Evolutionary conservation across 2,797 vertebrate genomes (phyloP), one percentile per base, ranked within the genome.

Genomic region (Ptychadena robeensis): DNA sequence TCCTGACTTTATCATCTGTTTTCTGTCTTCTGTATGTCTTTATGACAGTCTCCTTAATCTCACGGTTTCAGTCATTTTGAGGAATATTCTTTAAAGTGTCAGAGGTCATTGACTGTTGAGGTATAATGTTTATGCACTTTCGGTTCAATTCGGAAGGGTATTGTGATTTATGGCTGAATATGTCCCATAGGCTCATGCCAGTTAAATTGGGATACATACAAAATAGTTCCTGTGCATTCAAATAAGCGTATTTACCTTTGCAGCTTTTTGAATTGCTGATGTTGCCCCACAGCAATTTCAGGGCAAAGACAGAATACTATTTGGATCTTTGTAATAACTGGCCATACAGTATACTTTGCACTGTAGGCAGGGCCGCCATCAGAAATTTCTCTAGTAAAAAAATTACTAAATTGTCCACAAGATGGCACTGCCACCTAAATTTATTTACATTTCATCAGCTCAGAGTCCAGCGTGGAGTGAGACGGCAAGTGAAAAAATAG

Each of bases 1-100:
- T 74, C 72, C 72, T 53, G 22, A 22, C 25, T 34, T 37, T 27
- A 61, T 74, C 12, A 5, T 10, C 72, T 74, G 72, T 10, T 61
- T 61, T 61, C 11, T 74, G 35, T 61, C 72, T 73, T 53, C 44
- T 53, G 44, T 53, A 53, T 48, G 15, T 48, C 32, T 59, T 35
- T 12, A 15, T 74, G 53, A 74, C 72, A 74, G 53, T 61, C 72
- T 74, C 32, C 22, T 74, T 22, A 37, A 31, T 61, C 11, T n/a
- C 15, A 8, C 35, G 53, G 14, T 35, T 61, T 27, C n/a, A 32
- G 32, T 37, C 53, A 61, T 61, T 74, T 32, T 61, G 37, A 74
- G 32, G 53, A 74, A 34, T 61, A 61, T 61, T 11, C 9, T 53
- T 74, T 25, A 35, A n/a, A 61, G 22, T 74, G 25, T 15, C n/a